A percentile compares a stretch with the other conserved stretches of the same genome.
Evolutionary conservation across 30 jellyfish, hydroid and myxozoan genomes (phyloP).

Genomic region (Haliclystus octoradiatus): DNA sequence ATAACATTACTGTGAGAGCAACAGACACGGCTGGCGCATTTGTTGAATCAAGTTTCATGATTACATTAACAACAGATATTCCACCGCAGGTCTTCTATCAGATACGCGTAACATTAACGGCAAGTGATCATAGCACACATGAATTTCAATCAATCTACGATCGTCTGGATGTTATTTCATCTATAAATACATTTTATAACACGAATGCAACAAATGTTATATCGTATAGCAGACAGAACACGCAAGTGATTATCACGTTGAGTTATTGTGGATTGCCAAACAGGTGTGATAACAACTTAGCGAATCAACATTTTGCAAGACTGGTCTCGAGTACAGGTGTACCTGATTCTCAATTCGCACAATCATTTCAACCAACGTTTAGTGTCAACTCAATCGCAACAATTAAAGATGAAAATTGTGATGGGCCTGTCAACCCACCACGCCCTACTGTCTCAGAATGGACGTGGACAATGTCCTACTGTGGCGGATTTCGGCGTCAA

Average conservation of each 20-base stretch:
- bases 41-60: constrained; percentile 51
- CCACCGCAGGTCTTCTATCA: constrained; percentile 39
- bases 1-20: constrained; percentile 66
- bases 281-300: constrained; percentile 60
- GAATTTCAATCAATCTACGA: background rate
- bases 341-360: constrained; percentile 15
- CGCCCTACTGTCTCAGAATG: constrained; percentile 29
- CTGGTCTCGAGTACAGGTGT: constrained; percentile 9
- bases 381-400: constrained; percentile 13
- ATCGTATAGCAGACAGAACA: constrained; percentile 23
- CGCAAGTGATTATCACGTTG: constrained; percentile 18
- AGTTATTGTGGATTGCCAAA: constrained; percentile 55
- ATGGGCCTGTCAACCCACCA: constrained; percentile 61
- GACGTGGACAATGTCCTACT: constrained; percentile 36
- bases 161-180: background rate
- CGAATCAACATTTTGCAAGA: constrained; percentile 9
- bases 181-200: background rate
- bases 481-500: constrained; percentile 53
- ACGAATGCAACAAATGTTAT: constrained; percentile 13
- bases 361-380: constrained; percentile 20
- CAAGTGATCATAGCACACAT: background rate
- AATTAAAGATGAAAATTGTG: constrained; percentile 24
- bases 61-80: background rate
- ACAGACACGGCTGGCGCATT: constrained; percentile 48
- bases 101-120: constrained; percentile 19